Percentiles rank a stretch among this genome's conserved stretches.
These are phyloP conservation scores for Manis javanica DNA, from an alignment of 2,797 vertebrate genomes.

Conservation along the genomic window DNA sequence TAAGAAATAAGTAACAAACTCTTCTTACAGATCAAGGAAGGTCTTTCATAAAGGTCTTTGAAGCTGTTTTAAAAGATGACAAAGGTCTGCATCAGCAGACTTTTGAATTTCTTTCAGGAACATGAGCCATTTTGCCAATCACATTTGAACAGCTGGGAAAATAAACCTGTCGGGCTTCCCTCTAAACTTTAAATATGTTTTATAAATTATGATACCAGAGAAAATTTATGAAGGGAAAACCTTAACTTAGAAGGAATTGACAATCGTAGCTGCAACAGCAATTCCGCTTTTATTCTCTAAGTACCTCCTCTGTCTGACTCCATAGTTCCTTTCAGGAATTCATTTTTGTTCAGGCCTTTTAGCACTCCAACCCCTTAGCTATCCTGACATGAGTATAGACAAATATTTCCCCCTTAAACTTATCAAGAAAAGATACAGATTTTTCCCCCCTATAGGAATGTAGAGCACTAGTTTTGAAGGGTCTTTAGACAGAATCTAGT, in stretches of 20 bases:
- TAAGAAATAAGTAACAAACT: neutral
- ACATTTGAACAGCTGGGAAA: neutral
- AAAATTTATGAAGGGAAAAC: neutral
- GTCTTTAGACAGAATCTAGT: neutral
- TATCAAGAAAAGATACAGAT: neutral
- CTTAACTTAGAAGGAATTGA: neutral
- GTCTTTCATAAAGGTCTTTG: neutral
- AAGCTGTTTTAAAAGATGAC: neutral
- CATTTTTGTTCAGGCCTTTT: rapidly evolving
- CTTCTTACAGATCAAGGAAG: neutral
- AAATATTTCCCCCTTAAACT: neutral
- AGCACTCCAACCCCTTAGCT: neutral
- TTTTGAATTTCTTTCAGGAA: neutral
- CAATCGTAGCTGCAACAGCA: too few species aligned
- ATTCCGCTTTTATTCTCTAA: neutral
- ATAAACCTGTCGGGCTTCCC: neutral
- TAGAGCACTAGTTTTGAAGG: neutral
- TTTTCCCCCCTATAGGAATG: neutral
- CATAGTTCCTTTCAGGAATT: neutral
- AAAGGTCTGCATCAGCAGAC: neutral
- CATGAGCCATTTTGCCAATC: neutral
- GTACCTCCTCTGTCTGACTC: neutral
- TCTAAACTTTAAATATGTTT: neutral
- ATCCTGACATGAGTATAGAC: neutral
- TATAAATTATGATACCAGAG: neutral